phyloP scores from a whole-genome alignment of 2,888 invertebrate genomes.

The Acheta domesticus region DNA sequence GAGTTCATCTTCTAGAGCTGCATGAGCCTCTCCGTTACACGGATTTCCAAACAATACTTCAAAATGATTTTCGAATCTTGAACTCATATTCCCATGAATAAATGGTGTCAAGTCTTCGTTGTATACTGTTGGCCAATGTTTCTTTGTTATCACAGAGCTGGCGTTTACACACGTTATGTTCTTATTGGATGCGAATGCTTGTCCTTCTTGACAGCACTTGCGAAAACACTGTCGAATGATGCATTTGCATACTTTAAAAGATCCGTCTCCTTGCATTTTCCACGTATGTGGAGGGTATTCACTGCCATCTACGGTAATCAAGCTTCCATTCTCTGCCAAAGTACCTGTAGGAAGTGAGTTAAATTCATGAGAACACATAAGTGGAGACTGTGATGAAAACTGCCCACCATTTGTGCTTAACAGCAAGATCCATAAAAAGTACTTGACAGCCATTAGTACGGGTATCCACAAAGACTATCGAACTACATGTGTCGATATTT shows the following conservation, averaged over 20 bases:
- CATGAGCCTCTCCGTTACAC: background rate
- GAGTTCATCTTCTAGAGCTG: background rate
- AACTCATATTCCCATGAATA: background rate
- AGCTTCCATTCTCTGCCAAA: too few species aligned
- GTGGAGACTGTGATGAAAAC: too few species aligned
- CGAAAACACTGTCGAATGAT: background rate
- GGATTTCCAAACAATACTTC: background rate
- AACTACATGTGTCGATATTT: too few species aligned
- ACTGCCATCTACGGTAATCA: too few species aligned
- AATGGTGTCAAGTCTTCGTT: background rate
- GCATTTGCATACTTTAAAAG: background rate
- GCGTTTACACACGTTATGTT: background rate
- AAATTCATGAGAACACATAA: too few species aligned
- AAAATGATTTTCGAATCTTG: background rate
- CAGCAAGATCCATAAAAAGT: too few species aligned
- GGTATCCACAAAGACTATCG: too few species aligned
- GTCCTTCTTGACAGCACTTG: background rate
- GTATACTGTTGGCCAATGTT: background rate
- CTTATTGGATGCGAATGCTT: background rate
- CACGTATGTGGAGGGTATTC: too few species aligned
- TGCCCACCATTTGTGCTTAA: too few species aligned
- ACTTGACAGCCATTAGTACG: too few species aligned
- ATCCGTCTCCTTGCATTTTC: too few species aligned
- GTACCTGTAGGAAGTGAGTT: too few species aligned
- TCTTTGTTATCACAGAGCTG: background rate